Base-by-base conservation (phyloP, 2,888 invertebrate species). In the Cryptus viduatorius region DNA sequence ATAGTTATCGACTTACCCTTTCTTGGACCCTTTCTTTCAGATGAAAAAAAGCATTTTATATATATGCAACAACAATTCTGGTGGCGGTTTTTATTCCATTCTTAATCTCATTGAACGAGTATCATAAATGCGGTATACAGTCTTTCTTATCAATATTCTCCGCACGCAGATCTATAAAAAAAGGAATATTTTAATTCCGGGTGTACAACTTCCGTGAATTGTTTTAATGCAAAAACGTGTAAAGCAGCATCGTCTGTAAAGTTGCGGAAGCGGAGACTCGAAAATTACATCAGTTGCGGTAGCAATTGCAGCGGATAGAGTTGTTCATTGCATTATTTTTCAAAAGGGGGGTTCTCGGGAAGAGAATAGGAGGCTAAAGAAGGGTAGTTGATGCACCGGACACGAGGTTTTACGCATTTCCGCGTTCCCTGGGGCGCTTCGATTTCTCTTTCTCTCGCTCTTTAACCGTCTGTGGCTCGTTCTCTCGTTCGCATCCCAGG, bases 401-500 rank as follows among this genome's bases (percentile, higher is more conserved):
- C 76, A 76, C 31, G 64, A 14, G 7, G 50, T 64, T 65, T 53
- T 64, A 76, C 50, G 53, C 65, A 10, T 42, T 65, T 76, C 65
- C 76, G 76, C 50, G 37, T 65, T 65, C 76, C 65, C 61, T 14
- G 4, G 50, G 53, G 76, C 65, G 37, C 37, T 65, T 65, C 76
- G 76, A 76, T 76, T 65, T 31, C 24, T 37, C 8, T 10, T 10
- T 56, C 24, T 56, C 56, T 56, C 56, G 16, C 44, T 56, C 73
- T 31, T n/a, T 16, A n/a, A 24, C 10, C 29, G 12, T 29, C n/a
- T 46, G 24, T 61, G 46, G 37, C 73, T 16, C 31, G 37, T 61
- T 37, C 61, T 61, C 64, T 46, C 48, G 73, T 73, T 75, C 53
- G 76, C 65, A 37, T 79, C 71, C 69, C 69, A 79, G 79, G 71